Conservation (phyloP, 2,888 invertebrate genomes). For the Anthophora plumipes region DNA sequence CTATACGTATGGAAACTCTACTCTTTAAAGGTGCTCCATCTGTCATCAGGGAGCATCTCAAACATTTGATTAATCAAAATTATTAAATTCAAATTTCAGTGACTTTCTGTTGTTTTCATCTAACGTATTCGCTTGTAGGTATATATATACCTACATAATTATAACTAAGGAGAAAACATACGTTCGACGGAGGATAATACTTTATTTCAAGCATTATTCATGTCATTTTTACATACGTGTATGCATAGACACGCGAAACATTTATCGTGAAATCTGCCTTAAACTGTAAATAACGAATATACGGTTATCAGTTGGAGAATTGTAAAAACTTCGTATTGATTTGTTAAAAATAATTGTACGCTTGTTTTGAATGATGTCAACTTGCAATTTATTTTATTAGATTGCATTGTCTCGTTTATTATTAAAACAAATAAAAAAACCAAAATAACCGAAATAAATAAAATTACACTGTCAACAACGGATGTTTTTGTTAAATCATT, state of each 20-base stretch:
- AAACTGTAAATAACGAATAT: not conserved
- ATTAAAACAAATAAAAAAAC: not conserved
- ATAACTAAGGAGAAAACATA: not conserved
- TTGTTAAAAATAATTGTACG: too few relatives aligned
- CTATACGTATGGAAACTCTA: not conserved
- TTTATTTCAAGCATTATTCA: not conserved
- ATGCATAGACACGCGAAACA: not conserved
- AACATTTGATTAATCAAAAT: slow-evolving; percentile 34
- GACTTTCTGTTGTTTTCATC: not conserved
- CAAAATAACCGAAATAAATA: too few relatives aligned
- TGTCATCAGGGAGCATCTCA: slow-evolving; percentile 30
- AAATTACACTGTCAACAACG: not conserved
- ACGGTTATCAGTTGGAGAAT: too few relatives aligned
- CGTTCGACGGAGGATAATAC: not conserved
- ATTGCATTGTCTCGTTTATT: not conserved
- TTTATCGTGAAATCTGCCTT: not conserved
- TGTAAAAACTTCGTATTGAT: not conserved
- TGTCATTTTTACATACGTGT: not conserved
- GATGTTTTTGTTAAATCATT: not conserved
- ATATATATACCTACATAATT: too few relatives aligned
- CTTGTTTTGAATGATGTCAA: not conserved
- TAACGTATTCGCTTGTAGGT: too few relatives aligned
- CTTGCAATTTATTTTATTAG: not conserved
- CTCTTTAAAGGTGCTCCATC: slow-evolving; percentile 20
- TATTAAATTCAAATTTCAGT: not conserved